phyloP scores from a whole-genome alignment of 2,113 vertebrate genomes.

The Hystrix brachyura region DNA sequence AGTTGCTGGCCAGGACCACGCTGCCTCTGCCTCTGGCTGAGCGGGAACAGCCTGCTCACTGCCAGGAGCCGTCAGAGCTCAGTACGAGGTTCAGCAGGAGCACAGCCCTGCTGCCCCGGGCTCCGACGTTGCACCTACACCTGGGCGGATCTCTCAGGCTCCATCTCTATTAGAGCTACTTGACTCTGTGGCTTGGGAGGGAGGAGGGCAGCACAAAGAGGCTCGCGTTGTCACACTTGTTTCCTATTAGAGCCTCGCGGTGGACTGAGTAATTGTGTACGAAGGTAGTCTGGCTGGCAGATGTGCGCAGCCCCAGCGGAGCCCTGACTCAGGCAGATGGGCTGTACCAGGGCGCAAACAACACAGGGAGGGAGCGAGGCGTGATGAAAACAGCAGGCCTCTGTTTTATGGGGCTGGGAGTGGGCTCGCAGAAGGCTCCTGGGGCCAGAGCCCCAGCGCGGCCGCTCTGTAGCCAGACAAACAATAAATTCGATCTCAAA shows the following conservation, averaged over 20 bases:
- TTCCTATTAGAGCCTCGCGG: conserved; percentile 91
- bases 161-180: conserved; percentile 88
- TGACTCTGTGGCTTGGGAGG: conserved; percentile 85
- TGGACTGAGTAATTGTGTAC: conserved; percentile 92
- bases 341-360: conserved; percentile 91
- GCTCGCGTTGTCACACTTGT: conserved; percentile 91
- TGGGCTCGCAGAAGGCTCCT: conserved; percentile 83
- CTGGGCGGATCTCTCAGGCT: conserved; percentile 91
- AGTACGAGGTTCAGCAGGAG: conserved; percentile 86
- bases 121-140: conserved; percentile 90
- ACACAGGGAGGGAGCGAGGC: conserved; percentile 87
- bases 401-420: conserved; percentile 84
- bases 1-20: conserved; percentile 52
- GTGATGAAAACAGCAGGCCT: conserved; percentile 90
- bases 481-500: conserved; percentile 79
- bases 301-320: conserved; percentile 92
- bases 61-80: conserved; percentile 84
- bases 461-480: conserved; percentile 61
- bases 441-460: conserved; percentile 79
- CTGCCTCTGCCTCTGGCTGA: conserved; percentile 84
- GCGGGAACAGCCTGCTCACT: conserved; percentile 80
- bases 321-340: conserved; percentile 90
- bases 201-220: conserved; percentile 54
- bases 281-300: conserved; percentile 93
- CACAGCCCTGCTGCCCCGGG: conserved; percentile 86